Evolutionary conservation across 2,113 vertebrate species (phyloP), one percentile per base, ranked within the genome.

Genomic region (Oreochromis tanganicae): DNA sequence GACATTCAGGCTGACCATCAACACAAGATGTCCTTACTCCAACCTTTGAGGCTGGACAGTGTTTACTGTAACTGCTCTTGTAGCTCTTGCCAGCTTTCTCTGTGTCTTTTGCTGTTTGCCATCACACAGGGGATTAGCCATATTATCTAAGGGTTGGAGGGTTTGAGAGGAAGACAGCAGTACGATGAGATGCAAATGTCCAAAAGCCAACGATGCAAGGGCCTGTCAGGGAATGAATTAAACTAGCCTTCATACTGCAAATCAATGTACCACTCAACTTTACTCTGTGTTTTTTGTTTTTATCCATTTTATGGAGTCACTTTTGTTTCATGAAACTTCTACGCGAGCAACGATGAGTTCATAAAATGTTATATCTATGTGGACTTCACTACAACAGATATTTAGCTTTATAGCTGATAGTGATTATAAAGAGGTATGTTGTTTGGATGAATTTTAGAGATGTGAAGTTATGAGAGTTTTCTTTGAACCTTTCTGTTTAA

Each of bases 231-330:
- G 89, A 95, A 91, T 36, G 80, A 87, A 89, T 91, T 63, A 11
- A 89, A 92, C 92, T 85, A 93, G 93, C 91, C 92, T 91, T 94
- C 92, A 93, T 93, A 95, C 93, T 95, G 95, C 95, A 93, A 95
- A 91, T 85, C 90, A 91, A 89, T 94, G 93, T 96, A 95, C 91
- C 92, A 81, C 93, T 95, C 87, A 73, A 86, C 52, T 91, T 93
- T 88, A 87, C 88, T 82, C 59, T 79, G 84, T 93, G 80, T 92
- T 90, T 90, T 89, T 66, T 93, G 68, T 92, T 91, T 88, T 91
- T 82, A 87, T 85, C 61, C 36, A 57, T 29, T 92, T 87, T 75
- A 82, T 86, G 78, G 41, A 81, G 54, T 90, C 88, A 14, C 66
- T 88, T 93, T 92, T 94, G 88, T 93, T 94, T 94, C 90, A 89